Conservation (phyloP, 2,888 invertebrate genomes). For the Lasioglossum zephyrum region DNA sequence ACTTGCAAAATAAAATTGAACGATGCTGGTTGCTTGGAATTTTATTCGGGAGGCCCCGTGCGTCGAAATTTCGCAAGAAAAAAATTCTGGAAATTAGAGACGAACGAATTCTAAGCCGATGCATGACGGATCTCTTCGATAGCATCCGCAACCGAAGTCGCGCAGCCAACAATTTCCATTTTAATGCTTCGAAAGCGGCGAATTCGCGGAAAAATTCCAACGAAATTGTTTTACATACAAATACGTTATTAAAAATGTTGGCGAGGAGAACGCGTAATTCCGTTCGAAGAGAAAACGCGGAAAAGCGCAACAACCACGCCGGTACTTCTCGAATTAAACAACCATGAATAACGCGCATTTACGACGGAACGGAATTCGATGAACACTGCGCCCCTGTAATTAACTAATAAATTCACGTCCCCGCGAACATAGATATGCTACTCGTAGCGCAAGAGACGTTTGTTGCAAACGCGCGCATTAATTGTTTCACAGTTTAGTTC, state of each 20-base stretch:
- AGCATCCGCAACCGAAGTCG: not conserved
- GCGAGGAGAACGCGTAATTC: not conserved
- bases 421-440: constrained; percentile 14
- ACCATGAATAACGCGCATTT: constrained; percentile 2
- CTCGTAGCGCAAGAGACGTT: constrained; percentile 33
- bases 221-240: not conserved
- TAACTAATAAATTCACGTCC: constrained; percentile 48
- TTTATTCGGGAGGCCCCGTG: constrained; percentile 11
- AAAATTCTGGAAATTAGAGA: constrained; percentile 11
- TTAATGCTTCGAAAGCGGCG: not conserved
- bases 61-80: not conserved
- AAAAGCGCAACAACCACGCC: not conserved
- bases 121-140: not conserved
- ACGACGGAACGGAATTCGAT: constrained; percentile 38
- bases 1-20: constrained; percentile 38
- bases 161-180: not conserved
- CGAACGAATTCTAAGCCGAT: too few relatives aligned
- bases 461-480: constrained; percentile 41
- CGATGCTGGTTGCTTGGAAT: constrained; percentile 6
- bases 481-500: constrained; percentile 51
- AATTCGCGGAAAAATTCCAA: not conserved
- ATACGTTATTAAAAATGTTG: constrained; percentile 1
- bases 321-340: constrained; percentile 33
- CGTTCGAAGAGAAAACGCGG: not conserved
- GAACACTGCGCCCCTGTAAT: constrained; percentile 23